A percentile compares a stretch with the other conserved stretches of the same genome.
Evolutionary conservation across 2,797 vertebrate species (phyloP).

Genomic region (Darevskia nairensis): DNA sequence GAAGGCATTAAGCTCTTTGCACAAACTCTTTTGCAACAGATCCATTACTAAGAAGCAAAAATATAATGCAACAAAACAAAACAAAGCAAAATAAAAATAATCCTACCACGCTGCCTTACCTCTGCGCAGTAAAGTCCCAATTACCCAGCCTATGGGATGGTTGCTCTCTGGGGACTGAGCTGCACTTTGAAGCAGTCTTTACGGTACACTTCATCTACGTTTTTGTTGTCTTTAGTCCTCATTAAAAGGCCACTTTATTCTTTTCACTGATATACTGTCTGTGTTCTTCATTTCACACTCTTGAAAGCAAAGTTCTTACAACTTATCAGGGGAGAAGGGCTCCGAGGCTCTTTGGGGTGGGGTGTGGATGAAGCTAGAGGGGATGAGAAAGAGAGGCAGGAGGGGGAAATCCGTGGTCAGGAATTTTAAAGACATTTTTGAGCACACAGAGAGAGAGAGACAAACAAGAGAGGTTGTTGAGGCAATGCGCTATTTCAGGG

Average conservation of each 20-base stretch:
- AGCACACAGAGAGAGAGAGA: not conserved
- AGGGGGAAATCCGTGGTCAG: constrained; percentile 12
- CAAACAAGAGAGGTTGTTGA: not conserved
- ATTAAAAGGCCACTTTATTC: constrained; percentile 74
- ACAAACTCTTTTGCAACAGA: not conserved
- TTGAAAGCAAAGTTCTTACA: constrained; percentile 52
- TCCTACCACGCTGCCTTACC: constrained; percentile 50
- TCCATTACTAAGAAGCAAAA: constrained; percentile 19
- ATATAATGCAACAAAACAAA: not conserved
- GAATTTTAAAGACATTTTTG: not conserved
- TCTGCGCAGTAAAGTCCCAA: constrained; percentile 63
- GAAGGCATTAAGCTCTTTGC: constrained; percentile 5
- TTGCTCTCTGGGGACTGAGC: constrained; percentile 67
- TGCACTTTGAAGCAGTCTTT: constrained; percentile 72
- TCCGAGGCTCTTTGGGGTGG: not conserved
- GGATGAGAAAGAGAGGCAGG: constrained; percentile 33
- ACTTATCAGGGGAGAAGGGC: constrained; percentile 40
- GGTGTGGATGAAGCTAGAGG: not conserved
- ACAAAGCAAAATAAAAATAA: not conserved
- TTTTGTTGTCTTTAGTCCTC: constrained; percentile 72
- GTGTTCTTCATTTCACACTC: constrained; percentile 66
- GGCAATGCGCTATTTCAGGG: fast-evolving
- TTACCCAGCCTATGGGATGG: constrained; percentile 67
- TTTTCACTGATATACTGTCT: constrained; percentile 68
- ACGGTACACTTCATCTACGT: constrained; percentile 69